Percentiles rank a stretch among this genome's conserved stretches.
Conservation (phyloP, 2,113 vertebrate genomes). For the Stegastes partitus region DNA sequence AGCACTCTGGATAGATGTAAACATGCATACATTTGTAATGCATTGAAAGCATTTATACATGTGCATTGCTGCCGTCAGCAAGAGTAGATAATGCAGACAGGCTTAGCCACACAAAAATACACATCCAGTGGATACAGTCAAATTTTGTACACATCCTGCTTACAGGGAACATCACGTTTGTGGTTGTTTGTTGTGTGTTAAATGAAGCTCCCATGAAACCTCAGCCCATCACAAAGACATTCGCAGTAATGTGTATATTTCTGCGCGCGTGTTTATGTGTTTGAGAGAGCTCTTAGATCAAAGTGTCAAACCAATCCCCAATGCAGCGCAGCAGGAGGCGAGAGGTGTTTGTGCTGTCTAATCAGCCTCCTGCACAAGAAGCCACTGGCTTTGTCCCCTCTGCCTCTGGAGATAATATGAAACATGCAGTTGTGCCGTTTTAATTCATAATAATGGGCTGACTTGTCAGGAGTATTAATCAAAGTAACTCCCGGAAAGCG, state of each 20-base stretch:
- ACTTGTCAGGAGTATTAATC: slow-evolving; percentile 77
- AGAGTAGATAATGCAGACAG: not conserved
- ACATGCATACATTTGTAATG: slow-evolving; percentile 4
- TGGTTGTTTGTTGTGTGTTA: slow-evolving; percentile 28
- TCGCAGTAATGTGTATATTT: slow-evolving; percentile 1
- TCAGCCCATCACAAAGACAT: slow-evolving; percentile 12
- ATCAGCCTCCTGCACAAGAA: slow-evolving; percentile 66
- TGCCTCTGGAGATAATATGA: slow-evolving; percentile 63
- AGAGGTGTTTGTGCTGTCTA: slow-evolving; percentile 62
- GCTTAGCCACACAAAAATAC: not conserved
- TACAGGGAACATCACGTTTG: not conserved
- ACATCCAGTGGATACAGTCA: not conserved
- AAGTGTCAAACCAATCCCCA: slow-evolving; percentile 45
- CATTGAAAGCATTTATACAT: not conserved
- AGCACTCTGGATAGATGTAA: not conserved
- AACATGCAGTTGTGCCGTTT: slow-evolving; percentile 54
- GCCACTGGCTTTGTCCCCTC: slow-evolving; percentile 42
- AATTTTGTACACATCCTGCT: not conserved
- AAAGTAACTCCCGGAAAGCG: slow-evolving; percentile 60
- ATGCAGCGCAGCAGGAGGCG: slow-evolving; percentile 41
- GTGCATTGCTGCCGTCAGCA: not conserved
- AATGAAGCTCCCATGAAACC: slow-evolving; percentile 23
- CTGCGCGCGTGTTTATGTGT: slow-evolving; percentile 23
- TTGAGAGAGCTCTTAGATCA: slow-evolving; percentile 50
- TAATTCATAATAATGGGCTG: slow-evolving; percentile 71